Conservation (phyloP, 2,113 vertebrate genomes). For the Pterocles burchelli region DNA sequence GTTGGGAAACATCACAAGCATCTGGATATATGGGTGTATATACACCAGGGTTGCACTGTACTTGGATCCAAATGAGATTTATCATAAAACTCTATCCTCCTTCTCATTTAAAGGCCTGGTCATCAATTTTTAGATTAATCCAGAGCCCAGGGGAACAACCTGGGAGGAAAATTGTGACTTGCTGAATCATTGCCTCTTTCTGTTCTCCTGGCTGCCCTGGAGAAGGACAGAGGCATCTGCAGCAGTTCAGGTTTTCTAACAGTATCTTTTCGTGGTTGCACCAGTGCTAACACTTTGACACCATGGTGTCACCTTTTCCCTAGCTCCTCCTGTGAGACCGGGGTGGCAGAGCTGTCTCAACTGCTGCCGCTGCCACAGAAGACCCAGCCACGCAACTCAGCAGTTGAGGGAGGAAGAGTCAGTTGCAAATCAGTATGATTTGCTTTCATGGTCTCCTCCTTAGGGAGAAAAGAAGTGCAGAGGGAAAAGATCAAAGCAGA, state of each 20-base stretch:
- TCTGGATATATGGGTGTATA: not conserved
- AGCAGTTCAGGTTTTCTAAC: not conserved
- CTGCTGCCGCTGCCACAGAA: not conserved
- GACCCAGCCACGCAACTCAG: not conserved
- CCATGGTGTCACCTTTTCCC: not conserved
- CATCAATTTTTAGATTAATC: not conserved
- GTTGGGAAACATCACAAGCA: not conserved
- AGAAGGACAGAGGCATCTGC: not conserved
- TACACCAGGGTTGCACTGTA: not conserved
- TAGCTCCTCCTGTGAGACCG: not conserved
- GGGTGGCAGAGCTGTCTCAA: not conserved
- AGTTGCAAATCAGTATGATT: not conserved
- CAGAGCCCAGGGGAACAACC: not conserved
- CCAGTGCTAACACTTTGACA: not conserved
- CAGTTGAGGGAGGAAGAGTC: not conserved
- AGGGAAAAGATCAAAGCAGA: not conserved
- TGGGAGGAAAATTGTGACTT: not conserved
- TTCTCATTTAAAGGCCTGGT: not conserved
- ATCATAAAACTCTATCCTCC: not conserved
- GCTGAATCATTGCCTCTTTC: not conserved
- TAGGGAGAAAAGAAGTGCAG: not conserved
- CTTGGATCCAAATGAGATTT: not conserved
- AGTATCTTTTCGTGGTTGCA: not conserved
- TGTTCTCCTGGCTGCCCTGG: not conserved
- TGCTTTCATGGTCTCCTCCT: not conserved